Conservation (phyloP, 2,888 invertebrate genomes). For the Eristalinus aeneus region DNA sequence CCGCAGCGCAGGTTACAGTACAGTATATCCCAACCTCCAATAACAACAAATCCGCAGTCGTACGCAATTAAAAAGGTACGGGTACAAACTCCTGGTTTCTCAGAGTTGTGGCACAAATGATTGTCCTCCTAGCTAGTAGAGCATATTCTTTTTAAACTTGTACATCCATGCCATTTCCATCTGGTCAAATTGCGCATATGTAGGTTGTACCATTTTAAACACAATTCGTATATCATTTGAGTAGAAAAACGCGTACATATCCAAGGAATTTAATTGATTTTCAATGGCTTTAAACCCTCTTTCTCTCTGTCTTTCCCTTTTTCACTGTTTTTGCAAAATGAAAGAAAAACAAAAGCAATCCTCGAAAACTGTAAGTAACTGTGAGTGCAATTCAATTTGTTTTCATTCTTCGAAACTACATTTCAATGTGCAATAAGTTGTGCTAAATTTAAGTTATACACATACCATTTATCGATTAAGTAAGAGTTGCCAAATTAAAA, state of each 20-base stretch:
- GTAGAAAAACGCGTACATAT: not conserved
- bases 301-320: not conserved
- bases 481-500: slow-evolving; percentile 54
- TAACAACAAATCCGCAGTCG: too few relatives aligned
- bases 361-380: not conserved
- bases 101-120: too few relatives aligned
- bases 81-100: too few relatives aligned
- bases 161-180: too few relatives aligned
- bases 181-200: not conserved
- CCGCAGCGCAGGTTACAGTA: too few relatives aligned
- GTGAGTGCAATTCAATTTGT: slow-evolving; percentile 25
- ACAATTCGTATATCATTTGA: not conserved
- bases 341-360: not conserved
- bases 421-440: slow-evolving; percentile 70
- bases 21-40: too few relatives aligned
- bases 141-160: too few relatives aligned
- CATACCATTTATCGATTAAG: slow-evolving; percentile 47
- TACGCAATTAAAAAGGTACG: too few relatives aligned
- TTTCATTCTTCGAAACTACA: slow-evolving; percentile 16
- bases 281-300: not conserved
- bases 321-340: too few relatives aligned
- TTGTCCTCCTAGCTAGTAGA: too few relatives aligned
- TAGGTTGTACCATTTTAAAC: not conserved
- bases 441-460: slow-evolving; percentile 67
- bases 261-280: not conserved